phyloP scores from a whole-genome alignment of 2,797 vertebrate species.

The Pseudochirops cupreus region DNA sequence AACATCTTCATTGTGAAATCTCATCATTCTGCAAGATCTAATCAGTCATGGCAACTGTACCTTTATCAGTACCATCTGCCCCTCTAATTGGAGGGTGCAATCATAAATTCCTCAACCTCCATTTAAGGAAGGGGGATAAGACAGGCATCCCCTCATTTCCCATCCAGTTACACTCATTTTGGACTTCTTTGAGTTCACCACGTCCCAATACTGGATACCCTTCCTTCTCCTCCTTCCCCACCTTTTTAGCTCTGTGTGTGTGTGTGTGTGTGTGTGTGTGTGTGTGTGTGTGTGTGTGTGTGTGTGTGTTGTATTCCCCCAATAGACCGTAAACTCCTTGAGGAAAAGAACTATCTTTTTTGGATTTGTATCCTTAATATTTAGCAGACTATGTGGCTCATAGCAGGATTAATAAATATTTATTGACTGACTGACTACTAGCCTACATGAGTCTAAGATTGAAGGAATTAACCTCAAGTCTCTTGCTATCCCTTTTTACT shows the following conservation, averaged over 20 bases:
- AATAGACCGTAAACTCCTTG: not conserved
- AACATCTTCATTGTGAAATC: not conserved
- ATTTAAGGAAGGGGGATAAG: not conserved
- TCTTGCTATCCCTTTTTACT: not conserved
- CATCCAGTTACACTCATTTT: not conserved
- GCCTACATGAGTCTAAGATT: not conserved
- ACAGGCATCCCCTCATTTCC: not conserved
- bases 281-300: no score
- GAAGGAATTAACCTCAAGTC: not conserved
- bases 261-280: no score
- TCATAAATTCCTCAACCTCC: not conserved
- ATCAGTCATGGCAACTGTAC: not conserved
- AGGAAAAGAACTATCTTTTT: not conserved
- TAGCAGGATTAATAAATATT: no score
- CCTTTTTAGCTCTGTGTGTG: not conserved
- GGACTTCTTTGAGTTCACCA: not conserved
- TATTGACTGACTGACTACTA: no score
- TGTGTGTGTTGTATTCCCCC: no score
- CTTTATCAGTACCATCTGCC: not conserved
- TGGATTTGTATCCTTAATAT: not conserved
- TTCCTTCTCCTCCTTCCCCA: not conserved
- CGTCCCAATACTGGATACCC: not conserved
- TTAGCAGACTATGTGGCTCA: not conserved
- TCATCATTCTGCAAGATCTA: not conserved
- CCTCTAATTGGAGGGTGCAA: not conserved